Conservation (phyloP, 2,113 vertebrate genomes). For the Gymnarchus niloticus region DNA sequence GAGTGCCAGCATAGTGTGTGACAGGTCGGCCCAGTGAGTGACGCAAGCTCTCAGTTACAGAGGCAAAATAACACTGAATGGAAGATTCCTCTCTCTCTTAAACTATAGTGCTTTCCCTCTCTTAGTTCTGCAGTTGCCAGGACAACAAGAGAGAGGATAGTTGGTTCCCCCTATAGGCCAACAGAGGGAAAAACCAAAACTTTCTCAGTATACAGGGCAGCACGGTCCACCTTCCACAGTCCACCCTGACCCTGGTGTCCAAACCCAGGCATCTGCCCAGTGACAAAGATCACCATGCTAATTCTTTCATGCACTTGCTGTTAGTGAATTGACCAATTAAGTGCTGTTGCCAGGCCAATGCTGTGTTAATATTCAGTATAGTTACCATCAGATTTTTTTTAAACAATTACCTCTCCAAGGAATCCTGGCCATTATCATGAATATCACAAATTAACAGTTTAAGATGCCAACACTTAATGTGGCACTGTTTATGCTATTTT, state of each 20-base stretch:
- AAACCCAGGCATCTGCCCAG: not conserved
- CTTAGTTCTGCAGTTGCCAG: slow-evolving; percentile 14
- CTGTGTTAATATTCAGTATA: not conserved
- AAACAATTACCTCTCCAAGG: not conserved
- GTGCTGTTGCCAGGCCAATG: not conserved
- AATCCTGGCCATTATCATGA: not conserved
- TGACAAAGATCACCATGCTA: not conserved
- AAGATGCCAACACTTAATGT: not conserved
- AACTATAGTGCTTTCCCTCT: not conserved
- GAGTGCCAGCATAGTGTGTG: not conserved
- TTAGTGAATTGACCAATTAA: not conserved
- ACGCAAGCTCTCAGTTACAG: not conserved
- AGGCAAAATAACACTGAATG: slow-evolving; percentile 16
- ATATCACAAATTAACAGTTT: not conserved
- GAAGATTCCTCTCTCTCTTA: slow-evolving; percentile 2
- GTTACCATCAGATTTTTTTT: not conserved
- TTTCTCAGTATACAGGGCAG: not conserved
- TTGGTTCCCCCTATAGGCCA: slow-evolving; percentile 2
- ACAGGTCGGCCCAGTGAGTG: not conserved
- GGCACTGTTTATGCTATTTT: not conserved
- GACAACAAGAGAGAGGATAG: slow-evolving; percentile 16
- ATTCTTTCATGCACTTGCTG: not conserved
- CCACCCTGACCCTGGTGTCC: not conserved
- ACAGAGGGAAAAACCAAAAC: not conserved
- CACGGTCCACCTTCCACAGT: not conserved